These are phyloP conservation scores for Helicorthomorpha holstii DNA, from an alignment of 1,140 invertebrate species.

Conservation along the genomic window DNA sequence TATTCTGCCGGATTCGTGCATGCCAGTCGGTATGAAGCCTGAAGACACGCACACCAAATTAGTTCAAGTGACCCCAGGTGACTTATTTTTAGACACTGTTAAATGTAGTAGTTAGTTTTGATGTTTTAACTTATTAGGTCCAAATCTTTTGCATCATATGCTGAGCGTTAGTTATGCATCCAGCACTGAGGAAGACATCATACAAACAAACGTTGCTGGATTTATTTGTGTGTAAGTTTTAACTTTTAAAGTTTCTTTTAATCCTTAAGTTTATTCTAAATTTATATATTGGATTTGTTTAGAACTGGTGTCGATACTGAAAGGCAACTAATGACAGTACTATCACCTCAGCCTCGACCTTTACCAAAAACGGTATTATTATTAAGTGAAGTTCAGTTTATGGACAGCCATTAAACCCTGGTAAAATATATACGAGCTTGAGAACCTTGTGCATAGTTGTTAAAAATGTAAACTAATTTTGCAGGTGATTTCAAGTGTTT, in stretches of 20 bases:
- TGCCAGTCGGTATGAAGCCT: slow-evolving; percentile 87
- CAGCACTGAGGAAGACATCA: slow-evolving; percentile 51
- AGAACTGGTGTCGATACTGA: slow-evolving; percentile 82
- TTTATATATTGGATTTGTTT: slow-evolving; percentile 23
- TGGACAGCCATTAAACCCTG: slow-evolving; percentile 41
- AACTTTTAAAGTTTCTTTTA: slow-evolving; percentile 5
- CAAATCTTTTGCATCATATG: slow-evolving; percentile 67
- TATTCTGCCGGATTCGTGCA: slow-evolving; percentile 75
- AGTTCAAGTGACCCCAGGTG: slow-evolving; percentile 53
- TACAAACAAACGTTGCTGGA: slow-evolving; percentile 74
- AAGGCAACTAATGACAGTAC: slow-evolving; percentile 62
- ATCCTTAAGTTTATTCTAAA: too few relatives aligned
- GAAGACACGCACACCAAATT: slow-evolving; percentile 81
- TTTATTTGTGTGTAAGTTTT: slow-evolving; percentile 82
- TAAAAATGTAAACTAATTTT: too few relatives aligned
- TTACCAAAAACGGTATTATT: slow-evolving; percentile 64
- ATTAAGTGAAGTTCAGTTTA: slow-evolving; percentile 68
- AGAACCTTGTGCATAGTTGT: too few relatives aligned
- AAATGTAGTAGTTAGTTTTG: not conserved
- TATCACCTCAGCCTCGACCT: slow-evolving; percentile 82
- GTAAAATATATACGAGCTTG: too few relatives aligned
- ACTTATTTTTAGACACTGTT: slow-evolving; percentile 7
- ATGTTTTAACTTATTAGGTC: slow-evolving; percentile 25
- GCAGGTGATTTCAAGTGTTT: too few relatives aligned
- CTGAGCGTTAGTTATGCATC: slow-evolving; percentile 56